Base-by-base conservation (phyloP, 2,797 vertebrate genomes). In the Mycteria americana region DNA sequence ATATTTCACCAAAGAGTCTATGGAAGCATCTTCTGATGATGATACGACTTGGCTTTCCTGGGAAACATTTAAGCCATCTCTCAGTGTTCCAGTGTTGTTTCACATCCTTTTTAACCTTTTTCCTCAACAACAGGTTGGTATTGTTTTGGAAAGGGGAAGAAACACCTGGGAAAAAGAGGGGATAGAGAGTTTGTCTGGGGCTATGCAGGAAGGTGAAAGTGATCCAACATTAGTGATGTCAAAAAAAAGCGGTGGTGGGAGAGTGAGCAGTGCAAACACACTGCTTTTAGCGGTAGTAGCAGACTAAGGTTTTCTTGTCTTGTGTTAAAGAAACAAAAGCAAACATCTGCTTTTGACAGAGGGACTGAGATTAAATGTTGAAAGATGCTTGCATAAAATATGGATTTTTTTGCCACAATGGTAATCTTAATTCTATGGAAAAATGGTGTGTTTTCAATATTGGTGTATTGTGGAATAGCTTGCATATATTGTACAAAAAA, bases 171-270 rank as follows among this genome's bases (percentile, higher is more conserved):
- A 24, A 37, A 28, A 39, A 59, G 27, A 18, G 18, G 13, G 19
- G 24, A 2, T 23, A 8, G 62, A 28, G 50, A 18, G 11, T 56
- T 39, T 45, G 18, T 46, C 11, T 77, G 78, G 31, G 67, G 15
- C 73, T 64, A 0, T 64, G 33, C 54, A 30, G 69, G 59, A 46
- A 8, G 18, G 2, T 64, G 63, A 13, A 27, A 22, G 22, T 10
- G 64, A 11, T 56, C 46, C 41, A 18, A 1, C 14, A 1, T 18
- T 2, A 17, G 39, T 35, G 31, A 2, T 2, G 10, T 46, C 37
- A 70, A 17, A 57, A 68, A 11, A 48, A 45, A 39, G 17, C 0
- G 1, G 0, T 3, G n/a, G 13, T 3, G 45, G 35, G 30, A 27
- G 43, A 62, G n/a, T 5, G 31, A 63, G 76, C 75, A 69, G 70